Conservation (phyloP, 2,797 vertebrate genomes). For the Sarcophilus harrisii region DNA sequence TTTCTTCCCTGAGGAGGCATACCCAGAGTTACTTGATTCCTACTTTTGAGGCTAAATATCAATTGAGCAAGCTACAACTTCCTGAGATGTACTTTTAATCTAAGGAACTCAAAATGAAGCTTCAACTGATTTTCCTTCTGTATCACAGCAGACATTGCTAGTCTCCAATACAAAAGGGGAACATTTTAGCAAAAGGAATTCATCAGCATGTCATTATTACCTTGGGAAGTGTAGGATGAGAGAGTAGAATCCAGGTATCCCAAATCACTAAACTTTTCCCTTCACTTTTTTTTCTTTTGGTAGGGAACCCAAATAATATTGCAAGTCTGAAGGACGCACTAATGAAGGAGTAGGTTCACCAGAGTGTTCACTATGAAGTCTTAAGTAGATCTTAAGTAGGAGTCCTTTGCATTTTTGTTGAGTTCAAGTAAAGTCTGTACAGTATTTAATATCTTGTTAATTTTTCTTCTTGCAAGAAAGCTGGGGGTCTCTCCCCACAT, state of each 20-base stretch:
- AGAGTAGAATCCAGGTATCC: background rate
- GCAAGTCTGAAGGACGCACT: background rate
- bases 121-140: background rate
- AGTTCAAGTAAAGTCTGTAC: background rate
- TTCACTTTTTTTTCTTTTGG: background rate
- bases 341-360: background rate
- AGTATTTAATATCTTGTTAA: background rate
- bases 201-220: background rate
- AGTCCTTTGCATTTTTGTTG: background rate
- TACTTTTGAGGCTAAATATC: background rate
- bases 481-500: background rate
- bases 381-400: background rate
- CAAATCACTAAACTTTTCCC: background rate
- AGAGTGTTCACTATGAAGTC: background rate
- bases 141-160: background rate
- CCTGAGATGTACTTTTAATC: background rate
- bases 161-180: background rate
- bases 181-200: background rate
- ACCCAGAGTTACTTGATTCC: background rate
- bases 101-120: slow-evolving; percentile 5
- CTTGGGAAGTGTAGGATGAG: background rate
- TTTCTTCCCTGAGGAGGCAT: background rate
- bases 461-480: background rate
- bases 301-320: background rate
- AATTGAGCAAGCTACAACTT: background rate